Conservation (phyloP, 92 coral and sea anemone genomes). For the Pocillopora grandis region DNA sequence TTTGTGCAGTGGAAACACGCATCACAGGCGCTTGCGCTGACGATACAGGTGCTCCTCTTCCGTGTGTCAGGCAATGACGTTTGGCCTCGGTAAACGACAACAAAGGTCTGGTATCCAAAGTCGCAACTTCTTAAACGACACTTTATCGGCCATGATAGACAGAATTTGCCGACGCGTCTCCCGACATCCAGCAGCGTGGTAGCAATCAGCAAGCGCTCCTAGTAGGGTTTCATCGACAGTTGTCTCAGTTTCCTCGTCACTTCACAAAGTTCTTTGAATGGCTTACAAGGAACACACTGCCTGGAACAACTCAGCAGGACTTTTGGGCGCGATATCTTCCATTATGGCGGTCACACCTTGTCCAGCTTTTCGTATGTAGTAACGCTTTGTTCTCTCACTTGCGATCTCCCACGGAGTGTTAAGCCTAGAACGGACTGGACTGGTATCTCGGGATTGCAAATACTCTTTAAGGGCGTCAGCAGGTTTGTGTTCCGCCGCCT, state of each 20-base stretch:
- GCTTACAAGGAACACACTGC: constrained; percentile 48
- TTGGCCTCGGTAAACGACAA: constrained; percentile 55
- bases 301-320: constrained; percentile 55
- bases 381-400: constrained; percentile 55
- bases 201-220: constrained; percentile 63
- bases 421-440: constrained; percentile 65
- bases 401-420: constrained; percentile 52
- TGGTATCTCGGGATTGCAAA: constrained; percentile 56
- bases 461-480: constrained; percentile 55
- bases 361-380: constrained; percentile 53
- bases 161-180: constrained; percentile 63
- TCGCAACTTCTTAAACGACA: constrained; percentile 40
- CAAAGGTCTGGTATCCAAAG: constrained; percentile 60
- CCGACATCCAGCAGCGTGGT: constrained; percentile 57
- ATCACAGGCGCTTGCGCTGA: constrained; percentile 38
- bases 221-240: constrained; percentile 55
- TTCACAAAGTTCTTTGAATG: constrained; percentile 42
- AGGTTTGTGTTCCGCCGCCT: constrained; percentile 31
- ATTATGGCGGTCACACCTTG: constrained; percentile 59
- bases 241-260: constrained; percentile 39
- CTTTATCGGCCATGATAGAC: constrained; percentile 64
- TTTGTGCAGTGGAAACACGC: constrained; percentile 40
- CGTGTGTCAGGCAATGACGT: constrained; percentile 56
- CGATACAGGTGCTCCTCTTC: constrained; percentile 61
- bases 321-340: constrained; percentile 61